These are phyloP conservation scores for Sitta europaea DNA, from an alignment of 2,113 vertebrate species.

Conservation along the genomic window DNA sequence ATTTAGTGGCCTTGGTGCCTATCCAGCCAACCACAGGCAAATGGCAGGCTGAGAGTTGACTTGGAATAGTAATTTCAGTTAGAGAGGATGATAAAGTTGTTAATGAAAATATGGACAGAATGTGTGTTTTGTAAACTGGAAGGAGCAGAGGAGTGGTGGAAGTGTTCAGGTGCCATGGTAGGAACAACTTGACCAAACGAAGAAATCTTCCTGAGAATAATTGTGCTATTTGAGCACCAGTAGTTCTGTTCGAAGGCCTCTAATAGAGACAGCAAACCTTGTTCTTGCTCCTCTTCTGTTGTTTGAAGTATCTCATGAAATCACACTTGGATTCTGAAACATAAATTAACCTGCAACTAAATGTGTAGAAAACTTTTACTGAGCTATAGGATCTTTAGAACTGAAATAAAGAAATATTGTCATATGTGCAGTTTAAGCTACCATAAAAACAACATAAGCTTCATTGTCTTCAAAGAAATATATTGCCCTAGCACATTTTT, in stretches of 20 bases:
- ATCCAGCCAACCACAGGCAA: rapidly evolving
- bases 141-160: neutral
- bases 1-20: neutral
- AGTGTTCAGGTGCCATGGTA: neutral
- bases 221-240: neutral
- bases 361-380: neutral
- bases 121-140: neutral
- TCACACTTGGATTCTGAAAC: neutral
- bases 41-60: neutral
- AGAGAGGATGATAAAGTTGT: neutral
- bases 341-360: neutral
- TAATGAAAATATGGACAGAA: neutral
- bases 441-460: neutral
- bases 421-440: neutral
- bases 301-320: neutral
- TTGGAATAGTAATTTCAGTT: neutral
- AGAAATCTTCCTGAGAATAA: neutral
- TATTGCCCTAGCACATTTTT: neutral
- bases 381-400: neutral
- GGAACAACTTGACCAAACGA: neutral
- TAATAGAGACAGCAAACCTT: neutral
- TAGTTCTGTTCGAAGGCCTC: neutral
- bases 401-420: neutral
- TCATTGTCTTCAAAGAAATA: neutral
- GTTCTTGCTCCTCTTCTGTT: neutral